Base-by-base conservation (phyloP, 2,797 vertebrate genomes). In the Diglossa cyanea region DNA sequence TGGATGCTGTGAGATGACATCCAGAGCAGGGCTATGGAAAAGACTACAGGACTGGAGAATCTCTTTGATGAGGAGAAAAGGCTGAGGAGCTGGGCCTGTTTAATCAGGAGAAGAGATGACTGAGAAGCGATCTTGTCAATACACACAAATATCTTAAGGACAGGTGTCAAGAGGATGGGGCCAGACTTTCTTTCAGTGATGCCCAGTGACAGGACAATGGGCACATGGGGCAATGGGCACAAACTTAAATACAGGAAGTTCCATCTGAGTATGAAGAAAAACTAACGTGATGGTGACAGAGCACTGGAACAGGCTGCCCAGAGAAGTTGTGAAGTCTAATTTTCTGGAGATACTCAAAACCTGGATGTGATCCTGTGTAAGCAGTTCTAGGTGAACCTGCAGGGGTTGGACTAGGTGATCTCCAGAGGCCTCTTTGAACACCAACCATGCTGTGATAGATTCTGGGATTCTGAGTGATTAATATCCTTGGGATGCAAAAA, bases 341-440 rank as follows among this genome's bases (percentile, higher is more conserved):
- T 58, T 30, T 45, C 18, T 58, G 31, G 18, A 61, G 26, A 42
- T 37, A 48, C 12, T 48, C 21, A 48, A 81, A 81, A 61, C 9
- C 13, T 37, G 11, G 21, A 35, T 26, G 26, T 0, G 0, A 45
- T 31, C n/a, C 25, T 40, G 3, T 31, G 20, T 21, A 50, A 63
- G 2, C 28, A 30, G 10, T 10, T 65, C 44, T 40, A 40, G 44
- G 17, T 40, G 25, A 76, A 53, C 10, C n/a, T 31, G 17, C 51
- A 21, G 44, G 7, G 1, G 5, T 13, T 57, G n/a, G n/a, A 45
- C 44, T 25, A 50, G 16, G 10, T 35, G 15, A 53, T 35, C 24
- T 71, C 24, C 15, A 83, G 12, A 77, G 25, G 17, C 18, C 8
- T 40, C 30, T 26, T 15, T 7, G 7, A 71, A 17, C 10, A 44